A percentile compares a stretch with the other conserved stretches of the same genome.
Conservation (phyloP, 2,797 vertebrate genomes). For the Muscicapa comitata region DNA sequence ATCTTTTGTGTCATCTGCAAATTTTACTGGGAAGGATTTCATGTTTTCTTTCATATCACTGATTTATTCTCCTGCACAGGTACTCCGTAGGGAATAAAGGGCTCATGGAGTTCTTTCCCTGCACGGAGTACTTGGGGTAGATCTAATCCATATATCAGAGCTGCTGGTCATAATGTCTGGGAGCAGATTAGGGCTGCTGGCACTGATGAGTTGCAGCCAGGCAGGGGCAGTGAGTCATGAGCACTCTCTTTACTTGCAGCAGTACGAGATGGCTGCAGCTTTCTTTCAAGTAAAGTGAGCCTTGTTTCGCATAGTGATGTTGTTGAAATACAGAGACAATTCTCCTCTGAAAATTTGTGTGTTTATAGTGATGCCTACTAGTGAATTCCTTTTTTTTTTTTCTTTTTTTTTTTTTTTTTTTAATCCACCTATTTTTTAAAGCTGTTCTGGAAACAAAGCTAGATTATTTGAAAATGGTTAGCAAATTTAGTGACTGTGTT, state of each 20-base stretch:
- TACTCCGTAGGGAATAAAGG: slow-evolving; percentile 21
- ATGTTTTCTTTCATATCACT: slow-evolving; percentile 53
- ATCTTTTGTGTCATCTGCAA: slow-evolving; percentile 62
- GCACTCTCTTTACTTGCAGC: neutral
- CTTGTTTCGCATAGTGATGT: neutral
- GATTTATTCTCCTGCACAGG: slow-evolving; percentile 43
- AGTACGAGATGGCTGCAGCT: neutral
- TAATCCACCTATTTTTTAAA: neutral
- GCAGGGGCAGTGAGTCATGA: slow-evolving; percentile 29
- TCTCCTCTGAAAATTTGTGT: neutral
- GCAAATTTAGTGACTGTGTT: neutral
- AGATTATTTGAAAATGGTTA: neutral
- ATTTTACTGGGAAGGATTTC: slow-evolving; percentile 59
- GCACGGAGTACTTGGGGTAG: neutral
- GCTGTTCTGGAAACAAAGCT: neutral
- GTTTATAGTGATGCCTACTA: neutral
- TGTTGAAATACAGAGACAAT: neutral
- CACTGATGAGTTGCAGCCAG: slow-evolving; percentile 40
- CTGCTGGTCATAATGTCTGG: slow-evolving; percentile 36
- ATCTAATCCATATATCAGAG: slow-evolving; percentile 58
- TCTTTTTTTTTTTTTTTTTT: too few relatives aligned
- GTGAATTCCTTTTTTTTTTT: neutral
- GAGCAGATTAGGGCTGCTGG: slow-evolving; percentile 43
- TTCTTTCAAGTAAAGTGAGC: neutral
- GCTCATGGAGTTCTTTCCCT: slow-evolving; percentile 25